Conservation (phyloP, 1,140 invertebrate genomes). For the Calycopis cecrops region DNA sequence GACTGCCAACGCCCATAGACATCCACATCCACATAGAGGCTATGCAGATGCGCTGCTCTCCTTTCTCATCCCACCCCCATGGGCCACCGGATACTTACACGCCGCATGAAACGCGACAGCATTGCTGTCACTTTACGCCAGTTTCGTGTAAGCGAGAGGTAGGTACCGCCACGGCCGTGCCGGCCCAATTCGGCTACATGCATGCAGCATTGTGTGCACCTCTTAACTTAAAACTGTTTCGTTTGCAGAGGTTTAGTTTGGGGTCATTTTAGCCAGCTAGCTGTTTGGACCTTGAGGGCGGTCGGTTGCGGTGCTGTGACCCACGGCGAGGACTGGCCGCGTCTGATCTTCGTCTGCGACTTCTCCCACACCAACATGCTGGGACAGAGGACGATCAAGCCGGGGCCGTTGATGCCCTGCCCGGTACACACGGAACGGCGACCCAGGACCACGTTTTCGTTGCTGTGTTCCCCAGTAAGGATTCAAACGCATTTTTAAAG, state of each 20-base stretch:
- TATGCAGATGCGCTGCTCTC: too few relatives aligned
- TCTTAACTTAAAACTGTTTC: not conserved
- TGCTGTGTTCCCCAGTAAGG: conserved; percentile 47
- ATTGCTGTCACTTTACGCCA: too few relatives aligned
- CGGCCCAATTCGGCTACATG: too few relatives aligned
- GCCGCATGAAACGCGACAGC: too few relatives aligned
- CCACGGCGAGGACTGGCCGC: conserved; percentile 36
- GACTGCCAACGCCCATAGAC: too few relatives aligned
- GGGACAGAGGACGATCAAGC: conserved; percentile 45
- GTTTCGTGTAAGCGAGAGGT: too few relatives aligned
- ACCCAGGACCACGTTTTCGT: conserved; percentile 36
- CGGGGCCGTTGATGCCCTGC: conserved; percentile 40
- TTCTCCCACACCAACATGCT: conserved; percentile 69
- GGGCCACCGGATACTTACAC: too few relatives aligned
- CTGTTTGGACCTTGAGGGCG: conserved; percentile 50
- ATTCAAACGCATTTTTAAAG: not conserved
- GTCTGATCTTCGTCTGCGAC: conserved; percentile 54
- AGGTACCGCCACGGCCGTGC: too few relatives aligned
- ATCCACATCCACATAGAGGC: too few relatives aligned
- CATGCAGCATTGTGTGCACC: too few relatives aligned
- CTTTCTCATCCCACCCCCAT: too few relatives aligned
- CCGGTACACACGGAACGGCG: conserved; percentile 38
- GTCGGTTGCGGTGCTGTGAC: conserved; percentile 53
- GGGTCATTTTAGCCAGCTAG: conserved; percentile 61
- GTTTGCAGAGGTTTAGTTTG: conserved; percentile 39